Conservation (phyloP, 2,113 vertebrate species). For the Eretmochelys imbricata region DNA sequence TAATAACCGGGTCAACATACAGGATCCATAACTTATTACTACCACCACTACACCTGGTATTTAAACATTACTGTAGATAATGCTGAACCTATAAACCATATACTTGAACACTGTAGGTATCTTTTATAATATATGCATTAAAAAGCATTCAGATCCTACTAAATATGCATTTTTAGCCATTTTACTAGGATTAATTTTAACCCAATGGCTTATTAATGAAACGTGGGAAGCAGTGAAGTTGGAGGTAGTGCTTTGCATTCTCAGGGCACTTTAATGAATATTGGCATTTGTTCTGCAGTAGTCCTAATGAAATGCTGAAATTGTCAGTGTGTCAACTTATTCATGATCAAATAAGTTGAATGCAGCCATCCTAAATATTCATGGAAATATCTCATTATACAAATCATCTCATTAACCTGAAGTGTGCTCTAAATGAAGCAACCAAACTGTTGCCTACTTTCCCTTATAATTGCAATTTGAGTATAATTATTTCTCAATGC, state of each 20-base stretch:
- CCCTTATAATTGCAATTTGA: slow-evolving; percentile 51
- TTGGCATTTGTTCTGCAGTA: slow-evolving; percentile 59
- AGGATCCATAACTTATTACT: neutral
- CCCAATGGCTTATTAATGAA: slow-evolving; percentile 73
- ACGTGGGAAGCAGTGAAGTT: slow-evolving; percentile 55
- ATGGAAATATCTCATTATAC: slow-evolving; percentile 70
- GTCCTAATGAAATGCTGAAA: slow-evolving; percentile 67
- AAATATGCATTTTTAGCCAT: neutral
- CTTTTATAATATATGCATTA: neutral
- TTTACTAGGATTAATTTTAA: slow-evolving; percentile 68
- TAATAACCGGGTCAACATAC: neutral
- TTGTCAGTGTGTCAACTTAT: slow-evolving; percentile 53
- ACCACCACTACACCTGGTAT: accelerated
- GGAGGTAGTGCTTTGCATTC: slow-evolving; percentile 23
- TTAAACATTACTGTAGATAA: neutral
- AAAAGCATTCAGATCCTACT: neutral
- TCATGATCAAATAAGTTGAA: slow-evolving; percentile 61
- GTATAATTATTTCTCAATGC: slow-evolving; percentile 49
- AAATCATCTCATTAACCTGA: slow-evolving; percentile 66
- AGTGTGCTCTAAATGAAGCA: slow-evolving; percentile 56
- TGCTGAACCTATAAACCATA: neutral
- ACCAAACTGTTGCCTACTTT: slow-evolving; percentile 31
- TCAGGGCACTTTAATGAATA: slow-evolving; percentile 55
- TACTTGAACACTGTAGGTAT: neutral
- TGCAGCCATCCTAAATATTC: slow-evolving; percentile 60